Conservation (phyloP, 1,140 invertebrate genomes). For the Magallana angulata region DNA sequence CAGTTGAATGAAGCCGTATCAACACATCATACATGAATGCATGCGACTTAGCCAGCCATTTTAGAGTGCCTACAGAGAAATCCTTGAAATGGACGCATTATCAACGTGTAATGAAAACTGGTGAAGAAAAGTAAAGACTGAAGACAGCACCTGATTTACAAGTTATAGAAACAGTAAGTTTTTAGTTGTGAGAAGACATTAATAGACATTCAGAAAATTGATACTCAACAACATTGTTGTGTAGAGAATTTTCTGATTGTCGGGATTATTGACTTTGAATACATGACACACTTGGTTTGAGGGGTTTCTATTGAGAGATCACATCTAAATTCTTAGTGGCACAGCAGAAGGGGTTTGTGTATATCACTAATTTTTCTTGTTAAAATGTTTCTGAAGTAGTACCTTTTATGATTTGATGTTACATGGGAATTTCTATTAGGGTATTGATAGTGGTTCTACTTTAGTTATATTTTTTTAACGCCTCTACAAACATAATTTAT, state of each 20-base stretch:
- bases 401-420: too few species aligned
- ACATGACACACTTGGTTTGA: too few species aligned
- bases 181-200: not conserved
- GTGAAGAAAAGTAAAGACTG: constrained; percentile 7
- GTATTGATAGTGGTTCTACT: too few species aligned
- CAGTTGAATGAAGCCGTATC: not conserved
- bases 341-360: too few species aligned
- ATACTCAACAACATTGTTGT: not conserved
- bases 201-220: not conserved
- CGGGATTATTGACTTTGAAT: not conserved
- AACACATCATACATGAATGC: not conserved
- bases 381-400: too few species aligned
- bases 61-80: not conserved
- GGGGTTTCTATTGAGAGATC: too few species aligned
- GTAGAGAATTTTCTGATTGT: not conserved
- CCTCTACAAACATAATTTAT: too few species aligned
- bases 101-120: not conserved
- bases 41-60: constrained; percentile 25
- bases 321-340: too few species aligned
- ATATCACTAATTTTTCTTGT: too few species aligned
- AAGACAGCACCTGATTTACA: not conserved
- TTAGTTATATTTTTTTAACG: too few species aligned
- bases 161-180: constrained; percentile 23
- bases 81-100: constrained; percentile 25
- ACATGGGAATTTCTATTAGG: too few species aligned